Percentiles rank a stretch among this genome's conserved stretches.
Conservation (phyloP, 2,888 invertebrate genomes). For the Liodrosophila aerea region DNA sequence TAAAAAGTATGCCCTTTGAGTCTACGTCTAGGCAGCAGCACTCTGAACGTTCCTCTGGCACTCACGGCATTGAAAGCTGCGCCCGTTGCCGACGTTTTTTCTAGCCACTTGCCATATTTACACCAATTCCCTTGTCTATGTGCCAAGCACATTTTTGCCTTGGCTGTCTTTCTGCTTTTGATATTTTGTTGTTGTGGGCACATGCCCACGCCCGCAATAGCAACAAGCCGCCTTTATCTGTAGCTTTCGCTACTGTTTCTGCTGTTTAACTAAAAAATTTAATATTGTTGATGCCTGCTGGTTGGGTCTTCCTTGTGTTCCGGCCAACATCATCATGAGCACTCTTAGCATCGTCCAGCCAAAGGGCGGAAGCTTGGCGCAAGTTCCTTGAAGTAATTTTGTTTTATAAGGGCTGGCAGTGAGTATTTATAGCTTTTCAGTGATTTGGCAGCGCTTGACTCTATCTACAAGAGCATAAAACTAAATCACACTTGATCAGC, state of each 20-base stretch:
- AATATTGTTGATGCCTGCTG: constrained; percentile 42
- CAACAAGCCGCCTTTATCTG: constrained; percentile 30
- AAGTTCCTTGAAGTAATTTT: constrained; percentile 40
- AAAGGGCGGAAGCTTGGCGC: constrained; percentile 24
- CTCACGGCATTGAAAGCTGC: neutral
- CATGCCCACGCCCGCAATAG: constrained; percentile 44
- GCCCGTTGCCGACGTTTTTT: constrained; percentile 38
- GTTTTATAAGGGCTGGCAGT: constrained; percentile 1
- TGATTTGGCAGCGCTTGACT: constrained; percentile 22
- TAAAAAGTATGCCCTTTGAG: constrained; percentile 59
- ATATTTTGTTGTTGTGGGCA: constrained; percentile 29
- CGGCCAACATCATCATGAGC: constrained; percentile 48
- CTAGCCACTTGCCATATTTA: constrained; percentile 71
- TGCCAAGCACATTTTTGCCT: constrained; percentile 52
- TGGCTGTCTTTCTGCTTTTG: constrained; percentile 7
- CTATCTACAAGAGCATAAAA: constrained; percentile 1
- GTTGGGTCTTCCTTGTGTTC: constrained; percentile 27
- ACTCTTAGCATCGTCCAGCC: constrained; percentile 36
- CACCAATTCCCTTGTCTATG: constrained; percentile 70
- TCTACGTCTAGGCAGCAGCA: constrained; percentile 23
- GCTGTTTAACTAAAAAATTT: constrained; percentile 58
- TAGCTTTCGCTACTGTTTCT: constrained; percentile 16
- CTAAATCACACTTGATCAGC: neutral
- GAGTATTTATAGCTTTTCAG: constrained; percentile 28
- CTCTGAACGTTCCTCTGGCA: constrained; percentile 16